Conservation (phyloP, 2,113 vertebrate genomes). For the Gulo gulo region DNA sequence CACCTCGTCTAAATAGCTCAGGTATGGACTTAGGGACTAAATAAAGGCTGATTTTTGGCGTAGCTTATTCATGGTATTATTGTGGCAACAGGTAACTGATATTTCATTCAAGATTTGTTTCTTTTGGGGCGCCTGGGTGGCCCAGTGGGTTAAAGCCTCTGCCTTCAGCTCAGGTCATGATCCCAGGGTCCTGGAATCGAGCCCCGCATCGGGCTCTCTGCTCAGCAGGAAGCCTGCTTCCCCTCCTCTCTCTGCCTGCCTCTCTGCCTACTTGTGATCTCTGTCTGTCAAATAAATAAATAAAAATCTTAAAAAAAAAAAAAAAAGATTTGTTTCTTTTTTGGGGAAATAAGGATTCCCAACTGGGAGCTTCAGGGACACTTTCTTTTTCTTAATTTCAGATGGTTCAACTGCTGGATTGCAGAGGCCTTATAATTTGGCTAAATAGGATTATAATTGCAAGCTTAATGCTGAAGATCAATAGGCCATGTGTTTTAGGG, state of each 20-base stretch:
- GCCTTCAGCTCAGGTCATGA: too few relatives aligned
- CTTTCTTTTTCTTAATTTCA: slow-evolving; percentile 40
- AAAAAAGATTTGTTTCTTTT: slow-evolving; percentile 39
- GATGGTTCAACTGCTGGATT: slow-evolving; percentile 56
- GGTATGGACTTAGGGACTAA: neutral
- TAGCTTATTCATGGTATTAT: neutral
- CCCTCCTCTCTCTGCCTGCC: too few relatives aligned
- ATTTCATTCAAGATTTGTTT: slow-evolving; percentile 25
- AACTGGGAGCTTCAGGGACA: neutral
- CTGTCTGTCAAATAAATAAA: too few relatives aligned
- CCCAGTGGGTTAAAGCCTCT: too few relatives aligned
- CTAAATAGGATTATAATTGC: slow-evolving; percentile 77
- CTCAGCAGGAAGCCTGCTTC: too few relatives aligned
- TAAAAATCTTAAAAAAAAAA: too few relatives aligned
- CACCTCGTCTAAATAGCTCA: neutral
- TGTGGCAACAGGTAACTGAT: neutral
- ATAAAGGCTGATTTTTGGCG: neutral
- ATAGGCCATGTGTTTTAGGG: slow-evolving; percentile 62
- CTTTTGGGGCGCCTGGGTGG: neutral
- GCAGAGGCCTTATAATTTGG: slow-evolving; percentile 47
- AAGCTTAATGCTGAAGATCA: slow-evolving; percentile 72
- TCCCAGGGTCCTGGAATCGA: too few relatives aligned
- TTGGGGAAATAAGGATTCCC: slow-evolving; percentile 36
- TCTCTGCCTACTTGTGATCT: too few relatives aligned
- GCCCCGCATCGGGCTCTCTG: too few relatives aligned